These are phyloP conservation scores for Gallinago paraguaiae DNA, from an alignment of 2,113 vertebrate genomes.

Conservation along the genomic window DNA sequence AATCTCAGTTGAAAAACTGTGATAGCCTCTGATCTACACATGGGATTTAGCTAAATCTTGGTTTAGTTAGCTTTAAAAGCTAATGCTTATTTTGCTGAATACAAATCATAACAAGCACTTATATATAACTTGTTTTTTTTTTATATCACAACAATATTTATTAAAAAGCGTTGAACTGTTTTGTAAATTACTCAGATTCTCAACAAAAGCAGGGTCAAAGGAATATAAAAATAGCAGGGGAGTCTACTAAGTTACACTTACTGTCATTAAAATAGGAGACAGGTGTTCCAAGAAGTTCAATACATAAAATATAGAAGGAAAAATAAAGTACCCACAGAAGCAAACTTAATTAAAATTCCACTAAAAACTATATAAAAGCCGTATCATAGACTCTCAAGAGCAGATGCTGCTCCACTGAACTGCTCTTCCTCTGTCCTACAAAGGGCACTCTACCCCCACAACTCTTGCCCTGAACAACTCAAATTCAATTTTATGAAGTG, in stretches of 20 bases:
- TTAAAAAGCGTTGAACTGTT: background rate
- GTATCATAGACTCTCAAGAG: background rate
- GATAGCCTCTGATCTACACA: slow-evolving; percentile 24
- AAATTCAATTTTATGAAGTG: background rate
- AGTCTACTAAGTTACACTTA: background rate
- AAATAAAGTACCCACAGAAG: background rate
- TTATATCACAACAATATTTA: background rate
- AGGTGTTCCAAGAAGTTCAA: background rate
- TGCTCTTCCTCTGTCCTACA: background rate
- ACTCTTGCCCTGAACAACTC: background rate
- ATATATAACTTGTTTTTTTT: background rate
- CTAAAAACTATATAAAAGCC: background rate
- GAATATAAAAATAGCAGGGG: background rate
- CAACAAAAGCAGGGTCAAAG: background rate
- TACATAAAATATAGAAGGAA: background rate
- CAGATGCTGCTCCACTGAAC: background rate
- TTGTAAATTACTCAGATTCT: background rate
- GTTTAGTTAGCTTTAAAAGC: background rate
- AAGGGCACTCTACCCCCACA: background rate
- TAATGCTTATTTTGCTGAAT: background rate
- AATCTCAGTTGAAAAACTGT: slow-evolving; percentile 2
- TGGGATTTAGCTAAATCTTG: background rate
- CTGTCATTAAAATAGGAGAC: background rate
- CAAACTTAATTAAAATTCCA: background rate
- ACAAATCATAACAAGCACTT: background rate